Base-by-base conservation (phyloP, 37 sponge, comb jelly and placozoan genomes). In the Aplysina aerophoba region DNA sequence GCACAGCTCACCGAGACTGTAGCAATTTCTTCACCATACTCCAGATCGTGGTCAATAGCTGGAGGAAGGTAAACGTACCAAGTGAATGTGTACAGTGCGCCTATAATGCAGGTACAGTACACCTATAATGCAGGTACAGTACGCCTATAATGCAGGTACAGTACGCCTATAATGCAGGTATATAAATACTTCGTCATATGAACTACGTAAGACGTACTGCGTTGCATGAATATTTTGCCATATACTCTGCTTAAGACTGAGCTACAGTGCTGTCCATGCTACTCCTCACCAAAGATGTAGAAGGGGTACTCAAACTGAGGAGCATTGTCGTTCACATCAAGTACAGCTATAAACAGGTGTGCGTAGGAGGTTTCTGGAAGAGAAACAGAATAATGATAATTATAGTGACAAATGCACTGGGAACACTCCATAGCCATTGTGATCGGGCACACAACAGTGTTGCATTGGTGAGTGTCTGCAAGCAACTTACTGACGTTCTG, bases 1-100 rank as follows among this genome's bases (percentile, higher is more conserved):
- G 34, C 17, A 44, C n/a, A 21, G 41, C 78, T 75, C 12, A 75
- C 78, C 39, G 20, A 75, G 16, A 75, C 78, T 25, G 78, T 40
- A 24, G 22, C 78, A 36, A 75, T 21, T 19, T 50, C 78, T 75
- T 75, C 78, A 40, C 78, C 78, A 75, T 75, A 75, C 54, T 75
- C 78, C 78, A 75, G 25, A 24, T 75, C n/a, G 22, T 75, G 78
- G 25, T 75, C 78, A 75, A 75, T 75, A 36, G 78, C 78, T 75
- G 53, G 19, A 34, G 13, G 1, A 19, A 31, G 40, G 20, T 11
- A 75, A 75, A 75, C 54, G 3, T 6, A 19, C 37, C 15, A 75
- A 25, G 24, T 41, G 20, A 1, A 37, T 36, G 4, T 2, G 2
- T 19, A 75, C 25, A 75, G 0, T 13, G 24, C 54, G 39, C 74